These are phyloP conservation scores for Kryptolebias ocellatus DNA, from an alignment of 2,797 vertebrate genomes.

Conservation along the genomic window DNA sequence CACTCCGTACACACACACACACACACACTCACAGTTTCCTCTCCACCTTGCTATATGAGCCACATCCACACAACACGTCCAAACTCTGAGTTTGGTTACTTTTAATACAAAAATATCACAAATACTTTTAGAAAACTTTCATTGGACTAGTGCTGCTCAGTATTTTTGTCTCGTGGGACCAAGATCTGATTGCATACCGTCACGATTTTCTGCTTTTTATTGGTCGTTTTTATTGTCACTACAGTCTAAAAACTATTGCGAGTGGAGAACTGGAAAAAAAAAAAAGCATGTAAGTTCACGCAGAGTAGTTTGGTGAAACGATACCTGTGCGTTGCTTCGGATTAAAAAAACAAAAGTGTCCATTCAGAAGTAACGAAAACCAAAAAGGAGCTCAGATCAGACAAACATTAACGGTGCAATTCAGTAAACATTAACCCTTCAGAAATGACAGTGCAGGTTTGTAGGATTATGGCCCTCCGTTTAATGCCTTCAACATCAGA, in stretches of 20 bases:
- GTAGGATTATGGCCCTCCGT: conserved; percentile 18
- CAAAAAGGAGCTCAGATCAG: conserved; percentile 73
- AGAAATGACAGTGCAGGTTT: conserved; percentile 60
- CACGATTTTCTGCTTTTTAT: conserved; percentile 59
- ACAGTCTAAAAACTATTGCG: conserved; percentile 75
- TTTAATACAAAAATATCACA: conserved; percentile 82
- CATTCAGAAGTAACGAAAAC: conserved; percentile 81
- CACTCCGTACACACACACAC: conserved; percentile 78
- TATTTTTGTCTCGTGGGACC: conserved; percentile 60
- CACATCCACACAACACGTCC: conserved; percentile 74
- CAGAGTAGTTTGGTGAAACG: conserved; percentile 66
- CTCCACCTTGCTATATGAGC: conserved; percentile 76
- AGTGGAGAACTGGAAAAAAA: conserved; percentile 41
- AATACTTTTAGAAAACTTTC: conserved; percentile 85
- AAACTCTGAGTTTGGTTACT: conserved; percentile 74
- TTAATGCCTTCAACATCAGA: conserved; percentile 34
- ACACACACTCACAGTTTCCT: conserved; percentile 79
- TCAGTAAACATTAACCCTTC: conserved; percentile 75
- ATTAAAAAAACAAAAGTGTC: conserved; percentile 71
- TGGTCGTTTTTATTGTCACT: conserved; percentile 59
- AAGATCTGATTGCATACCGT: conserved; percentile 77
- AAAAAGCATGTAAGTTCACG: conserved; percentile 70
- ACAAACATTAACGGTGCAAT: conserved; percentile 78
- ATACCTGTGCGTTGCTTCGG: conserved; percentile 69
- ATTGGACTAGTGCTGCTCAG: conserved; percentile 85